Base-by-base conservation (phyloP, 2,888 invertebrate genomes). In the Eupithecia centaureata region DNA sequence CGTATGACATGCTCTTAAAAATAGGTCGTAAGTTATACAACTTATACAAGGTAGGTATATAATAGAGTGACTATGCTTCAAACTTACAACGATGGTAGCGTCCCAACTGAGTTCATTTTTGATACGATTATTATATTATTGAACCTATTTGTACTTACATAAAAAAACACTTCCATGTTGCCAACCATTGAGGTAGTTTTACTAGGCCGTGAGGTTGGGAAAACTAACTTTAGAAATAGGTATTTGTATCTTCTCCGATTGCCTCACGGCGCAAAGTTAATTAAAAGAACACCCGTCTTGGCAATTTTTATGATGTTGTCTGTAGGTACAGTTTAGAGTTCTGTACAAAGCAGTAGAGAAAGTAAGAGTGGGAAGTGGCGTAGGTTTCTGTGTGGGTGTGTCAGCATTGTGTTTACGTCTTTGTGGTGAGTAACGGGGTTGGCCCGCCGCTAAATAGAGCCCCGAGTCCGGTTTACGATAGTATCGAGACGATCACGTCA, bases 381-480 rank as follows among this genome's bases (percentile, higher is more conserved):
- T 65, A 64, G 61, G 33, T 57, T 42, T 64, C n/a, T 33, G 28
- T 54, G 67, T 67, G 59, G 58, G 62, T 56, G 54, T 65, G 38
- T 42, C 22, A 18, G 38, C 22, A 38, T 65, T 65, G 58, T 61
- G 32, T 33, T 57, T 32, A 57, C 57, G 32, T 32, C 32, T 32
- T 57, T n/a, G 33, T 60, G 65, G 67, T 86, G 86, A 87, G 82
- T 88, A 88, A 89, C 85, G 84, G 84, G 81, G 81, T 82, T 81
- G 81, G 74, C 70, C 73, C 76, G 80, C 27, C 25, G 15, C 7
- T 27, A 82, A 22, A 47, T 84, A 86, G 28, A 18, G 13, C 54
- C n/a, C n/a, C n/a, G n/a, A n/a, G n/a, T n/a, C n/a, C n/a, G n/a
- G n/a, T n/a, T n/a, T n/a, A n/a, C n/a, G n/a, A n/a, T n/a, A n/a